Evolutionary conservation across 2,113 vertebrate genomes (phyloP).

Genomic region (Aptenodytes patagonicus): DNA sequence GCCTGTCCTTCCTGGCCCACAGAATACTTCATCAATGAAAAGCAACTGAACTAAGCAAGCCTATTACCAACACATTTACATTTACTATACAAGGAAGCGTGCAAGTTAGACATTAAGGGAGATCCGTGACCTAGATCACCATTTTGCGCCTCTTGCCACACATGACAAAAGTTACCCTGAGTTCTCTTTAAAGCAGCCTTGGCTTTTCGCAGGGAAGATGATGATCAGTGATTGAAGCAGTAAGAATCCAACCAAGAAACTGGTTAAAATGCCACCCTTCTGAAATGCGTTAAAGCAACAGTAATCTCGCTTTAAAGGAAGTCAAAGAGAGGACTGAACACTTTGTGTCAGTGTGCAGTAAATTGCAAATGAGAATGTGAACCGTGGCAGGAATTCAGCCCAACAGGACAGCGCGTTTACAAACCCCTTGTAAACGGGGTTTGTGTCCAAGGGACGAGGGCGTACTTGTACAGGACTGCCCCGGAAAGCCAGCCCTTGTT

Average conservation of each 20-base stretch:
- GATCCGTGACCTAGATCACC: too few species aligned
- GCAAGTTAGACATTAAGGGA: background rate
- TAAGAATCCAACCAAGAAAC: background rate
- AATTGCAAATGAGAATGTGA: background rate
- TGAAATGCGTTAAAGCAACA: background rate
- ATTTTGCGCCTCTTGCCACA: background rate
- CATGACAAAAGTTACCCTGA: background rate
- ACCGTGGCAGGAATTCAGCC: background rate
- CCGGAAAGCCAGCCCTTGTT: background rate
- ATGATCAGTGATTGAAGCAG: fast-evolving
- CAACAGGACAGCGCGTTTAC: fast-evolving
- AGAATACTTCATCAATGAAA: background rate
- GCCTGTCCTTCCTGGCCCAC: too few species aligned
- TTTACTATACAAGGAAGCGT: fast-evolving
- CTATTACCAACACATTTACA: too few species aligned
- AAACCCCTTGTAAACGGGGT: background rate
- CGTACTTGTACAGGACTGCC: too few species aligned
- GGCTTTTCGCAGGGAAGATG: background rate
- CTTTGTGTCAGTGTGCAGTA: background rate
- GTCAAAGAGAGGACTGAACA: background rate
- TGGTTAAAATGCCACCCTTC: background rate
- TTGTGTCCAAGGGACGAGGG: fast-evolving
- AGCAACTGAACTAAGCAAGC: too few species aligned
- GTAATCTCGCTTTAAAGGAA: background rate
- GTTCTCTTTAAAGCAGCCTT: background rate